Evolutionary conservation across 2,113 vertebrate genomes (phyloP).

Genomic region (Cyprinodon tularosa): DNA sequence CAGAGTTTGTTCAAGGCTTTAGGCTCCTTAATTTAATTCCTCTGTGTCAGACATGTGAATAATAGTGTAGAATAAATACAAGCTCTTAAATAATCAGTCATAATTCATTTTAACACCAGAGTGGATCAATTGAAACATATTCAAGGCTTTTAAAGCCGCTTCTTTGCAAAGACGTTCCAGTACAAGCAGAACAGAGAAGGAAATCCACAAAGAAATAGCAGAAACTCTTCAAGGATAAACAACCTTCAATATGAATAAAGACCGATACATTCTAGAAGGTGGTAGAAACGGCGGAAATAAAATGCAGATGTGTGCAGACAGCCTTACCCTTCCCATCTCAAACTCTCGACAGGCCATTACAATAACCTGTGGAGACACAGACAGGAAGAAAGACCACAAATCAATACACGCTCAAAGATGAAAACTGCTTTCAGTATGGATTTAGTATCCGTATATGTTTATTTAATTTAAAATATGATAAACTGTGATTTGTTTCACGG

Average conservation of each 20-base stretch:
- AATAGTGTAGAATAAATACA: neutral
- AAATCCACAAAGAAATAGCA: neutral
- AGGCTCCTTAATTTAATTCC: neutral
- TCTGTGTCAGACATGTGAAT: neutral
- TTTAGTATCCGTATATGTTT: neutral
- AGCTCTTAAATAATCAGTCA: neutral
- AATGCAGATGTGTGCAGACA: constrained; percentile 1
- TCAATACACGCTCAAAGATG: constrained; percentile 1
- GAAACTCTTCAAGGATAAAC: neutral
- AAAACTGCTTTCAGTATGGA: neutral
- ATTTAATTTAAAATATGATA: neutral
- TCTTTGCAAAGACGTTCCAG: neutral
- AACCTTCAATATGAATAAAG: neutral
- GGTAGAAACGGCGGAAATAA: neutral
- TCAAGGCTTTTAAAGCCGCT: neutral
- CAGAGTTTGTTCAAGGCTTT: neutral
- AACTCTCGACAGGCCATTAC: constrained; percentile 99
- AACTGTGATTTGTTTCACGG: neutral
- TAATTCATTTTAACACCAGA: neutral
- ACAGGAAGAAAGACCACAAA: constrained; percentile 30
- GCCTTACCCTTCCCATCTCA: constrained; percentile 98
- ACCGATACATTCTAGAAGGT: neutral
- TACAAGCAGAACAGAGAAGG: neutral
- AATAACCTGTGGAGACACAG: constrained; percentile 86
- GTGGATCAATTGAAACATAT: neutral